Evolutionary conservation across 1,140 invertebrate genomes (phyloP).

Genomic region (Cataglyphis hispanica): DNA sequence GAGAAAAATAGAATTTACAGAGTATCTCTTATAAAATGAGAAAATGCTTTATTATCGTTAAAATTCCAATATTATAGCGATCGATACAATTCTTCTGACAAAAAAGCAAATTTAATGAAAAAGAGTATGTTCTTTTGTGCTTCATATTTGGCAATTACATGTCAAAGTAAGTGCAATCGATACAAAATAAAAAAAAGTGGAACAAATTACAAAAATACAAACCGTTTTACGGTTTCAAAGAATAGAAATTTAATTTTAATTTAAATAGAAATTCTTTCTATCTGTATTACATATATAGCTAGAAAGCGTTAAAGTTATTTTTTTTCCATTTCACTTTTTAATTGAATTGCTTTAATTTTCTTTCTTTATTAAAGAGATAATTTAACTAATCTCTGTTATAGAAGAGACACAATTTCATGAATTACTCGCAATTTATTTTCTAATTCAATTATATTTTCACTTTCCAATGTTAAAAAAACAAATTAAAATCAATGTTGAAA

Average conservation of each 20-base stretch:
- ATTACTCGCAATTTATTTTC: not conserved
- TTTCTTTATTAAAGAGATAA: too few relatives aligned
- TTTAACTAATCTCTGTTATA: too few relatives aligned
- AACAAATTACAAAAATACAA: constrained; percentile 5
- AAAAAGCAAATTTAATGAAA: constrained; percentile 9
- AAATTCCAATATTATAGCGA: not conserved
- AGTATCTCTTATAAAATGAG: not conserved
- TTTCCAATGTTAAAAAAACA: not conserved
- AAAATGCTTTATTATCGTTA: not conserved
- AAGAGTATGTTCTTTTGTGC: not conserved
- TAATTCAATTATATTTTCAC: not conserved
- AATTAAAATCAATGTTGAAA: not conserved
- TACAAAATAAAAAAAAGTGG: not conserved
- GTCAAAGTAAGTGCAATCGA: not conserved
- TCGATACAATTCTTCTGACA: not conserved
- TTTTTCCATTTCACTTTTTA: too few relatives aligned
- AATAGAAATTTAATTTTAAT: constrained; percentile 6
- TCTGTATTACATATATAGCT: not conserved
- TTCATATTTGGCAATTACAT: not conserved
- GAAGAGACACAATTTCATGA: not conserved
- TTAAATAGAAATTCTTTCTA: not conserved
- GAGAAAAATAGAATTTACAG: not conserved
- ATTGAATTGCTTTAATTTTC: too few relatives aligned
- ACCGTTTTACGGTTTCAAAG: constrained; percentile 13
- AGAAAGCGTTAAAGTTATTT: too few relatives aligned